A percentile compares a stretch with the other conserved stretches of the same genome.
phyloP scores from a whole-genome alignment of 2,113 vertebrate species.

The Panthera leo region DNA sequence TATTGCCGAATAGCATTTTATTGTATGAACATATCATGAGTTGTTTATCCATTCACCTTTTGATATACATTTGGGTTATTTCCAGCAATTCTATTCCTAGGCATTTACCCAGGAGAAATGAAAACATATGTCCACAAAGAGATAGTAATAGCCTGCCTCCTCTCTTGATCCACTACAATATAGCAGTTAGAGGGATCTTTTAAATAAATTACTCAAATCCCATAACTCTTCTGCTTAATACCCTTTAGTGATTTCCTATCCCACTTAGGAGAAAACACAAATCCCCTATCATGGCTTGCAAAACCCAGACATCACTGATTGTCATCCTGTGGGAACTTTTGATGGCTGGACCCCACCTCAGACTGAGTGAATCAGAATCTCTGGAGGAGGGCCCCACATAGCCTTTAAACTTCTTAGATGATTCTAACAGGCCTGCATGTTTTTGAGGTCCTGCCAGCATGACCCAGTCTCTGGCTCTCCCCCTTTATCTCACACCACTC shows the following conservation, averaged over 20 bases:
- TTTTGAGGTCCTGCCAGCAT: not conserved
- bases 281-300: not conserved
- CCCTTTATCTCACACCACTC: not conserved
- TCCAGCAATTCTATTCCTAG: conserved; percentile 41
- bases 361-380: not conserved
- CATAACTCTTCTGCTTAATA: not conserved
- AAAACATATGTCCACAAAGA: not conserved
- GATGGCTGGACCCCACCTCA: not conserved
- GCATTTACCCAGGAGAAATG: conserved; percentile 20
- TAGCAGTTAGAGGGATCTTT: not conserved
- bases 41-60: conserved; percentile 36
- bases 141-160: not conserved
- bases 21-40: not conserved
- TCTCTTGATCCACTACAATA: not conserved
- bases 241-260: not conserved
- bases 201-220: conserved; percentile 18
- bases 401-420: not conserved
- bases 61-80: conserved; percentile 13
- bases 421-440: not conserved
- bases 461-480: not conserved
- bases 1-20: conserved; percentile 37
- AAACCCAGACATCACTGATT: not conserved
- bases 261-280: not conserved
- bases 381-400: not conserved
- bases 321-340: not conserved